Base-by-base conservation (phyloP, 2,888 invertebrate species). In the Mythimna impura region DNA sequence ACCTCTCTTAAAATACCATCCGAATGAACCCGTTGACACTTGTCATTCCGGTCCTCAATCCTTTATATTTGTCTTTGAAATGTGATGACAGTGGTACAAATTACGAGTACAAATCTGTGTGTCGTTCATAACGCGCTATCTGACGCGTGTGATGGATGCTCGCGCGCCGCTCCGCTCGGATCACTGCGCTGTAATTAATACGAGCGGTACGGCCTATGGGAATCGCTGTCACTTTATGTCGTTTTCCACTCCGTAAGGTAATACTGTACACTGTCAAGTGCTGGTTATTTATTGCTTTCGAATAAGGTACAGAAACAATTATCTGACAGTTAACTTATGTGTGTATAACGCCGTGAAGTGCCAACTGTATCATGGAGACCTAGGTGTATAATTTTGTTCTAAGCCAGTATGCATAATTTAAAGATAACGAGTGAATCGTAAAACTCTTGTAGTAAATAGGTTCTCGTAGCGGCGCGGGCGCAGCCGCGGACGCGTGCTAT, bases 21-120 rank as follows among this genome's bases (percentile, higher is more conserved):
- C 91, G 91, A 94, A 94, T 92, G 94, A 92, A 91, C 92, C 87
- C 92, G 90, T 92, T 95, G 95, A 95, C 96, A 95, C 95, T 96
- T 94, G 95, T 96, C 96, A 96, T 95, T 94, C 95, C 93, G 93
- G 93, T 91, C 91, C 93, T 94, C 96, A 93, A 96, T 95, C 93
- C 95, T 96, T 96, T 96, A 96, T 96, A 95, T 96, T 96, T 96
- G 96, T 96, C 96, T 96, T 96, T 96, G 95, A 96, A 96, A 96
- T 96, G 96, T 96, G 96, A 96, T 96, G 96, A 96, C 96, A 96
- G 95, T 95, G 93, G 94, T 96, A 96, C 96, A 96, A 96, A 96
- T 96, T 95, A 96, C 94, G 94, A 93, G 88, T 94, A 96, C 96
- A 96, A 95, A 96, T 95, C 95, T 95, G 94, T 94, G 91, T 91